Evolutionary conservation across 2,113 vertebrate genomes (phyloP).

Genomic region (Chlorodrepanis virens): DNA sequence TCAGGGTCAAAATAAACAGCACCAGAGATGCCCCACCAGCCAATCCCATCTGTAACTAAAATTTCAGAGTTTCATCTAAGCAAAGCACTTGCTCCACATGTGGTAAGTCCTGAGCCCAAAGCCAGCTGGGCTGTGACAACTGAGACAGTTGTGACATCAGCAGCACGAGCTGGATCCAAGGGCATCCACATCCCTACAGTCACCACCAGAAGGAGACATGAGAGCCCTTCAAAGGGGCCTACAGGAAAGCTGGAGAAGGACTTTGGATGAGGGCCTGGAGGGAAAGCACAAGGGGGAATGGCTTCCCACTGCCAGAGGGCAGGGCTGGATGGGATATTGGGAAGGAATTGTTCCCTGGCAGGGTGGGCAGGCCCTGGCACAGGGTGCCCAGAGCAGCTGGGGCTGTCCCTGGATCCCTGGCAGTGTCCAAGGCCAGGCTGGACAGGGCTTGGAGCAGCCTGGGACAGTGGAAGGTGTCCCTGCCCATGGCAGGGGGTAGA

Average conservation of each 20-base stretch:
- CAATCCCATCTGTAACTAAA: background rate
- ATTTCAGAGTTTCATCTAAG: background rate
- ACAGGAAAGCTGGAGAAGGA: background rate
- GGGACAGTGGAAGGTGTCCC: background rate
- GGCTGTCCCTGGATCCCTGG: background rate
- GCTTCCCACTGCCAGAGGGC: background rate
- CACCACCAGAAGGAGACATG: background rate
- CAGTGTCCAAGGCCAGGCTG: accelerated
- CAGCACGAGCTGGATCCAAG: background rate
- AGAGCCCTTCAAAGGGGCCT: background rate
- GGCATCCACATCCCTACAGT: background rate
- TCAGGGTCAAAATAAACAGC: background rate
- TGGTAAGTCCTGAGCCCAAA: background rate
- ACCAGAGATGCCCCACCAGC: background rate
- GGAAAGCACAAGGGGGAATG: background rate
- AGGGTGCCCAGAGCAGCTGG: background rate
- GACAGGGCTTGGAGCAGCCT: accelerated
- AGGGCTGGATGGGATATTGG: background rate
- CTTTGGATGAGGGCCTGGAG: background rate
- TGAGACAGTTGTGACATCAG: background rate
- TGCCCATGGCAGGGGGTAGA: background rate
- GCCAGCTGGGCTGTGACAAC: background rate
- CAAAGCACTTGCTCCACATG: background rate
- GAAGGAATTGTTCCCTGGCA: background rate
- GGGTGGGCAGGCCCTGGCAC: background rate